phyloP scores from a whole-genome alignment of 2,888 invertebrate species.

The Clusia tigrina region DNA sequence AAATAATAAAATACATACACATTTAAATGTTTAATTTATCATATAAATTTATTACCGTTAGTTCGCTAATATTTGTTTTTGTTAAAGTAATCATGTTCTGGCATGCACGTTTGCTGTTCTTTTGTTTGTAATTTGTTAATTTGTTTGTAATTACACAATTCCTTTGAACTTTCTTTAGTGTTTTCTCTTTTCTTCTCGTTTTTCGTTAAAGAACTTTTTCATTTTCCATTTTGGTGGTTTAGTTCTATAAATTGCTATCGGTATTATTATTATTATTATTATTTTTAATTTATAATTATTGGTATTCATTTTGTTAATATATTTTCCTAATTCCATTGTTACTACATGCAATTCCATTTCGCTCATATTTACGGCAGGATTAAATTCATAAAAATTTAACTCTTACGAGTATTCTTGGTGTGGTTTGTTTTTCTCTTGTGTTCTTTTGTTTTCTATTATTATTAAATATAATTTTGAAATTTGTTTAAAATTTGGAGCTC shows the following conservation, averaged over 20 bases:
- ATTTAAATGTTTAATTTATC: constrained; percentile 13
- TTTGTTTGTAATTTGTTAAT: too few species aligned
- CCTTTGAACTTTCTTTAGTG: constrained; percentile 28
- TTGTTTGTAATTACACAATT: constrained; percentile 1
- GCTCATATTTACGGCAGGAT: constrained; percentile 55
- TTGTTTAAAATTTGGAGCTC: too few species aligned
- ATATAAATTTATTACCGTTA: not conserved
- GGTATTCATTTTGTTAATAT: constrained; percentile 22
- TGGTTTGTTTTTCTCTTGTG: constrained; percentile 19
- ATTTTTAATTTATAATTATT: constrained; percentile 13
- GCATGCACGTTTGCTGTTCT: not conserved
- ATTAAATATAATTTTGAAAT: not conserved
- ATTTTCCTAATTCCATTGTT: too few species aligned
- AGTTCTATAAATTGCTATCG: constrained; percentile 29
- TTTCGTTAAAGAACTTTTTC: not conserved
- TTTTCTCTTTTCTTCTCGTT: constrained; percentile 2
- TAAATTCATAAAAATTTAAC: constrained; percentile 43
- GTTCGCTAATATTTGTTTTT: not conserved
- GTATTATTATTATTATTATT: constrained; percentile 29
- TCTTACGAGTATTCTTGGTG: constrained; percentile 7
- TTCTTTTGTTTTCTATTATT: constrained; percentile 18
- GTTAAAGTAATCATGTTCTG: constrained; percentile 9
- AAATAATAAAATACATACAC: constrained; percentile 5
- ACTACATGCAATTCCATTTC: constrained; percentile 51
- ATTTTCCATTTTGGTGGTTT: constrained; percentile 32